phyloP scores from a whole-genome alignment of 2,113 vertebrate genomes.

The Maccullochella peelii region DNA sequence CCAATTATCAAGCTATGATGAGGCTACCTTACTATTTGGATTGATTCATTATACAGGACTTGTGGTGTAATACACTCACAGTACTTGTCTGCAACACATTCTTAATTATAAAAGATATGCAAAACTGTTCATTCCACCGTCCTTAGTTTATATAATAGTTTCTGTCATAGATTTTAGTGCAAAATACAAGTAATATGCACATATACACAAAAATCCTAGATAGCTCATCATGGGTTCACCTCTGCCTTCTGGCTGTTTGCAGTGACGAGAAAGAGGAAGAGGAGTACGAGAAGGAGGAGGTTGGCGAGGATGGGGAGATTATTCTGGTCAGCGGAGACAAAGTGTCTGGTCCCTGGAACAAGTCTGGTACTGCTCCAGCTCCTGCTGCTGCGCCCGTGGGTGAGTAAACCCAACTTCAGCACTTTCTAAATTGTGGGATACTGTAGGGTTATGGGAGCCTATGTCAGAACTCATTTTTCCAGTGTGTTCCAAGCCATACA shows the following conservation, averaged over 20 bases:
- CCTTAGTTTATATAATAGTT: background rate
- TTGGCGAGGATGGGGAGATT: conserved; percentile 92
- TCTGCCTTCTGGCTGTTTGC: conserved; percentile 36
- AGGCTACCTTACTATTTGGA: background rate
- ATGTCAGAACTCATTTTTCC: background rate
- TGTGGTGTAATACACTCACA: background rate
- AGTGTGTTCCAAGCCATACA: background rate
- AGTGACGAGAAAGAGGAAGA: conserved; percentile 95
- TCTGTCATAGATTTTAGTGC: background rate
- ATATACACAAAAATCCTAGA: no score
- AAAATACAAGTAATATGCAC: background rate
- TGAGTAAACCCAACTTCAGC: conserved; percentile 74
- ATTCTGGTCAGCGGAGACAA: conserved; percentile 88
- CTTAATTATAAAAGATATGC: no score
- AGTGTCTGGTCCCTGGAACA: conserved; percentile 96
- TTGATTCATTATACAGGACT: background rate
- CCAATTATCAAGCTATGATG: background rate
- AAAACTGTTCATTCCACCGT: background rate
- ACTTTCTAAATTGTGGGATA: no score
- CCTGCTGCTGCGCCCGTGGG: conserved; percentile 86
- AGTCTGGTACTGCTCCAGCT: conserved; percentile 85
- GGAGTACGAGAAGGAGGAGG: conserved; percentile 93
- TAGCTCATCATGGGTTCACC: background rate
- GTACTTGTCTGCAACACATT: no score
- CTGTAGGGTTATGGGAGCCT: background rate